Conservation (phyloP, 2,113 vertebrate genomes). For the Sarotherodon lohbergeri region DNA sequence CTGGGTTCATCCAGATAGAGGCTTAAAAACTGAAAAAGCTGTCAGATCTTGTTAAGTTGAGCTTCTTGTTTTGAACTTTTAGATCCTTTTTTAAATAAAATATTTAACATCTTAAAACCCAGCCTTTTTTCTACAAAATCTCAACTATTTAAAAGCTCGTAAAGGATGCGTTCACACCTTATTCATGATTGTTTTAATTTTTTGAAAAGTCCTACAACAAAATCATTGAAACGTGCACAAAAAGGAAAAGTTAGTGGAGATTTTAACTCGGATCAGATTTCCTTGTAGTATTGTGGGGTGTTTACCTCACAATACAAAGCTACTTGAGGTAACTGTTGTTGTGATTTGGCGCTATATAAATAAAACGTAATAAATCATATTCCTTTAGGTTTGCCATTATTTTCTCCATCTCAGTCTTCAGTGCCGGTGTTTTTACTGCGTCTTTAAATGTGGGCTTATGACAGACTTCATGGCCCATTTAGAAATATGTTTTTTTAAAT, state of each 20-base stretch:
- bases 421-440: not conserved
- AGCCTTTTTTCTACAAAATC: not conserved
- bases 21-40: not conserved
- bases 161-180: not conserved
- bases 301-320: not conserved
- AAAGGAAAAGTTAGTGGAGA: not conserved
- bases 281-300: not conserved
- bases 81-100: not conserved
- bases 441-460: not conserved
- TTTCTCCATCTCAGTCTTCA: not conserved
- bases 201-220: not conserved
- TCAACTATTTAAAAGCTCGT: not conserved
- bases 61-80: not conserved
- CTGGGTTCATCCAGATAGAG: not conserved
- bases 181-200: not conserved
- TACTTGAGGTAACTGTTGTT: not conserved
- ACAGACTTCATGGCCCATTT: not conserved
- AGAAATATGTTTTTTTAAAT: not conserved
- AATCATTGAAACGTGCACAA: not conserved
- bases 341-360: not conserved
- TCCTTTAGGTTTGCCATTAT: not conserved
- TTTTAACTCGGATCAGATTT: not conserved
- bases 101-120: not conserved
- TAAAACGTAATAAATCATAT: not conserved
- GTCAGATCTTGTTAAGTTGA: not conserved